phyloP scores from a whole-genome alignment of 2,888 invertebrate species.

The Polydrusus tereticollis region DNA sequence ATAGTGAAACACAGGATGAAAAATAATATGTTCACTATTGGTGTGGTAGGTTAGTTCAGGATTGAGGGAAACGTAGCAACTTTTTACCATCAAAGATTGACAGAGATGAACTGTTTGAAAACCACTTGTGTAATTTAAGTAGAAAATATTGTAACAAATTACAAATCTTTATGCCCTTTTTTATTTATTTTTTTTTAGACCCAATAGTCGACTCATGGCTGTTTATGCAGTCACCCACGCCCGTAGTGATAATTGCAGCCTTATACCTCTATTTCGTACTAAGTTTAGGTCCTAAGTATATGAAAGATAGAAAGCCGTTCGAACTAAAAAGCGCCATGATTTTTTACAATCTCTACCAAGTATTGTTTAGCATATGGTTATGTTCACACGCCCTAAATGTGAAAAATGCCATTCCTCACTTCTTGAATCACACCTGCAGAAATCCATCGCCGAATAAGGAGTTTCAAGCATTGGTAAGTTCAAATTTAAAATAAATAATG shows the following conservation, averaged over 20 bases:
- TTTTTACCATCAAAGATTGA: no score
- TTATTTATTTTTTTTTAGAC: conserved; percentile 71
- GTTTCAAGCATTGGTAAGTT: conserved; percentile 57
- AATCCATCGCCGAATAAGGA: conserved; percentile 57
- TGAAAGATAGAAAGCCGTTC: conserved; percentile 81
- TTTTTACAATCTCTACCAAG: conserved; percentile 90
- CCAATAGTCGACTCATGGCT: conserved; percentile 83
- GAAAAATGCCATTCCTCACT: conserved; percentile 55
- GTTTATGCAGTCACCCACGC: conserved; percentile 82
- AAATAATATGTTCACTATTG: no score
- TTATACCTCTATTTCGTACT: conserved; percentile 81
- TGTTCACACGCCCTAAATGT: conserved; percentile 66
- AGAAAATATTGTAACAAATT: neutral
- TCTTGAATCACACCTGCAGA: conserved; percentile 58
- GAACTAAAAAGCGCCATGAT: conserved; percentile 81
- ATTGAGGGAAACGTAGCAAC: no score
- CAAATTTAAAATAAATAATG: neutral
- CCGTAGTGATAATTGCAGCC: conserved; percentile 75
- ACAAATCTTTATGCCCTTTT: no score
- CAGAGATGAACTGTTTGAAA: no score
- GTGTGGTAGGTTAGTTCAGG: no score
- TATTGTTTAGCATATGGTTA: conserved; percentile 84
- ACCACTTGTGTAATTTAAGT: neutral
- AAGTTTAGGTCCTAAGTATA: conserved; percentile 81
- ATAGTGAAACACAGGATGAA: no score